These are phyloP conservation scores for Temnothorax unifasciatus DNA, from an alignment of 2,888 invertebrate species.

Conservation along the genomic window DNA sequence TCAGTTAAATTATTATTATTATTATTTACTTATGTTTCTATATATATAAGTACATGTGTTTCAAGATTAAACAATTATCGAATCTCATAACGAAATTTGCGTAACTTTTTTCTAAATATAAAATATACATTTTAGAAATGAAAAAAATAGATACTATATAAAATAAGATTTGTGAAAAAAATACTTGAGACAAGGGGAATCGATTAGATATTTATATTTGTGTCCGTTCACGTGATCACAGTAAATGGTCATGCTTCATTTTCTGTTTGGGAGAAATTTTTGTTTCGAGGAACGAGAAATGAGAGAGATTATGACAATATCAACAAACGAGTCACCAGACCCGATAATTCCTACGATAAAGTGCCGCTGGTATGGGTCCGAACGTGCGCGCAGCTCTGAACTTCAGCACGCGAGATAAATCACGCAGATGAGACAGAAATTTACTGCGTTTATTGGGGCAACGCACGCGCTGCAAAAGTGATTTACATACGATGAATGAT, in stretches of 20 bases:
- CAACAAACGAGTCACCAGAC: background rate
- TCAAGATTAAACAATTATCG: background rate
- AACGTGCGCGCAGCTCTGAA: background rate
- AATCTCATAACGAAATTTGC: background rate
- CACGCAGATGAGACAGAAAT: constrained; percentile 18
- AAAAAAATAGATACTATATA: background rate
- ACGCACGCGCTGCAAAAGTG: constrained; percentile 38
- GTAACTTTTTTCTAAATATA: background rate
- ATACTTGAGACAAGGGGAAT: background rate
- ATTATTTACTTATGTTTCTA: constrained; percentile 4
- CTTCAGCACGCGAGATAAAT: constrained; percentile 50
- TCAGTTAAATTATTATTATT: background rate
- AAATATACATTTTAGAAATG: background rate
- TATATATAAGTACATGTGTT: background rate
- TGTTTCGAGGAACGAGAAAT: background rate
- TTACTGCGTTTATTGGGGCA: constrained; percentile 9
- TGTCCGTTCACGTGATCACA: background rate
- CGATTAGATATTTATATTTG: background rate
- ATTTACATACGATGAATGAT: constrained; percentile 43
- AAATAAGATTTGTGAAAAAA: background rate
- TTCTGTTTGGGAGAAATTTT: background rate
- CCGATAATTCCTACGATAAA: constrained; percentile 10
- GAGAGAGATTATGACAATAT: background rate
- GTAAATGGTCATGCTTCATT: background rate
- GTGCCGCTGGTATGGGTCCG: background rate